A percentile compares a stretch with the other conserved stretches of the same genome.
phyloP scores from a whole-genome alignment of 2,888 invertebrate species.

The Dorcus parallelipipedus region DNA sequence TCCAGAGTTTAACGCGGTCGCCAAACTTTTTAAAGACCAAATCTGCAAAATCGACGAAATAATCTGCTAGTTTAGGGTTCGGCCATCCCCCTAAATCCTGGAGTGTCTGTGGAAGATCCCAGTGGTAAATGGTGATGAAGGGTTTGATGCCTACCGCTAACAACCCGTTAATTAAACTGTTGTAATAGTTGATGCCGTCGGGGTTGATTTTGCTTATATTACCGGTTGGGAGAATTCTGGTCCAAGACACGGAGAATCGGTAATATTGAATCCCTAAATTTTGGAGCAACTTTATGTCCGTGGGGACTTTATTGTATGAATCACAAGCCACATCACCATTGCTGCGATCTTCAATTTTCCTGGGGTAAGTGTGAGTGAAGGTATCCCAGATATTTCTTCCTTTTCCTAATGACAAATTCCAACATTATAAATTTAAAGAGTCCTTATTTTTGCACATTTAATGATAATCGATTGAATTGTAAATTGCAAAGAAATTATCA shows the following conservation, averaged over 20 bases:
- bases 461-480: no score
- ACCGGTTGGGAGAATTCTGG: constrained; percentile 62
- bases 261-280: constrained; percentile 59
- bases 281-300: constrained; percentile 57
- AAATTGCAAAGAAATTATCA: no score
- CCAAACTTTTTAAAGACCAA: constrained; percentile 42
- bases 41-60: constrained; percentile 56
- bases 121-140: constrained; percentile 53
- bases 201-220: constrained; percentile 55
- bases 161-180: constrained; percentile 55
- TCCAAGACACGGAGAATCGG: constrained; percentile 62
- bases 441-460: no score
- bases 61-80: constrained; percentile 53
- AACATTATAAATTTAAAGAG: not conserved
- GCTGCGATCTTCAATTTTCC: constrained; percentile 52
- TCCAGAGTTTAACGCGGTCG: constrained; percentile 47
- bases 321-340: constrained; percentile 64
- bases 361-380: constrained; percentile 54
- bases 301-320: constrained; percentile 61
- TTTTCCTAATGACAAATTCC: constrained; percentile 40
- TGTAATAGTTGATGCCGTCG: constrained; percentile 62
- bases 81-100: constrained; percentile 48
- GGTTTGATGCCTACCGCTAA: constrained; percentile 54
- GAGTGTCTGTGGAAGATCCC: constrained; percentile 55
- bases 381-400: constrained; percentile 67